phyloP scores from a whole-genome alignment of 2,797 vertebrate species.

The Chrosomus eos region DNA sequence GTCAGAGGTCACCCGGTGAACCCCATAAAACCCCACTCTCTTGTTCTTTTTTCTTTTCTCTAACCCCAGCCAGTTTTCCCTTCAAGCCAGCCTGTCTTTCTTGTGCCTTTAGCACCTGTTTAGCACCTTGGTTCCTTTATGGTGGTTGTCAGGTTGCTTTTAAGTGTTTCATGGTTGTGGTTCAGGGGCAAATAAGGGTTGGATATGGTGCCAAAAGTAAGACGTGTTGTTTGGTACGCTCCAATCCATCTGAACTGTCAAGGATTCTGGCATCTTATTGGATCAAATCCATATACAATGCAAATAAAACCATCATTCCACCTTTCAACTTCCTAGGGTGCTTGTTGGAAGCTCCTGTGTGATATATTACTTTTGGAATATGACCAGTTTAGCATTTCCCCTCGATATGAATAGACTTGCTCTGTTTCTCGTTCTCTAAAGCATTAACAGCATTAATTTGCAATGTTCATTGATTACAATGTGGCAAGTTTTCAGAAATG shows the following conservation, averaged over 20 bases:
- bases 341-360: background rate
- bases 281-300: background rate
- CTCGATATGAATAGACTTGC: background rate
- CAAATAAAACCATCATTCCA: conserved; percentile 5
- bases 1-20: conserved; percentile 71
- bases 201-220: conserved; percentile 55
- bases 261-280: background rate
- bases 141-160: conserved; percentile 72
- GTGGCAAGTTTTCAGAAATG: conserved; percentile 29
- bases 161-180: conserved; percentile 75
- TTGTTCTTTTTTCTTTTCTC: conserved; percentile 34
- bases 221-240: background rate
- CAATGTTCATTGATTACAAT: conserved; percentile 19
- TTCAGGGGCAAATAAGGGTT: conserved; percentile 69
- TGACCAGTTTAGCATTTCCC: conserved; percentile 11
- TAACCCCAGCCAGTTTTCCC: conserved; percentile 47
- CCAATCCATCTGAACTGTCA: conserved; percentile 8
- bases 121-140: conserved; percentile 75
- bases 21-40: conserved; percentile 66
- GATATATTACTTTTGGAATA: background rate
- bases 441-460: conserved; percentile 10
- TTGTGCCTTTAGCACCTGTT: conserved; percentile 72
- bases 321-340: background rate
- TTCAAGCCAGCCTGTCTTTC: conserved; percentile 38
- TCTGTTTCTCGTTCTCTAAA: background rate